phyloP scores from a whole-genome alignment of 2,888 invertebrate species.

The Tanytarsus gracilentus region DNA sequence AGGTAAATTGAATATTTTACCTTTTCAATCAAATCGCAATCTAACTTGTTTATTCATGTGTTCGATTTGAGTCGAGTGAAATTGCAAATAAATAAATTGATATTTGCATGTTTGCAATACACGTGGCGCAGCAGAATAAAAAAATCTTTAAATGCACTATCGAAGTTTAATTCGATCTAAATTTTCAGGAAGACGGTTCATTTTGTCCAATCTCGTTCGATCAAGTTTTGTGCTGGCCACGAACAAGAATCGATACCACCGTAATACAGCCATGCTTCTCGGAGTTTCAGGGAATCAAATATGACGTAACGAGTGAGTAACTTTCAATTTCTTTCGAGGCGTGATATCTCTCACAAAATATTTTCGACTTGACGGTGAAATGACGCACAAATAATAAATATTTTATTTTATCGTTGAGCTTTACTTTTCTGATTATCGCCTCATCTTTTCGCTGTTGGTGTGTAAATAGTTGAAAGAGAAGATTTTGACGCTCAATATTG shows the following conservation, averaged over 20 bases:
- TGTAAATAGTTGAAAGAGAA: too few relatives aligned
- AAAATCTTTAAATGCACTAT: not conserved
- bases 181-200: slow-evolving; percentile 30
- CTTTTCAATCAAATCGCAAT: too few relatives aligned
- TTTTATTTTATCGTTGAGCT: too few relatives aligned
- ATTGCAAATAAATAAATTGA: too few relatives aligned
- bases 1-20: slow-evolving; percentile 2
- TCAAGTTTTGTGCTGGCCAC: slow-evolving; percentile 74
- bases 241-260: slow-evolving; percentile 57
- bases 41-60: not conserved
- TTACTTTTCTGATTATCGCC: too few relatives aligned
- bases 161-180: not conserved
- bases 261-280: slow-evolving; percentile 69
- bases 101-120: too few relatives aligned
- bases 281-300: slow-evolving; percentile 65
- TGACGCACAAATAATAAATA: not conserved
- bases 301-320: slow-evolving; percentile 73
- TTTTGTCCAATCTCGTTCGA: slow-evolving; percentile 64
- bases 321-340: not conserved
- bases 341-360: too few relatives aligned
- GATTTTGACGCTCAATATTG: too few relatives aligned
- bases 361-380: too few relatives aligned
- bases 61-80: not conserved
- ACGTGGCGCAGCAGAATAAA: too few relatives aligned
- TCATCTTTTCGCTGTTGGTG: too few relatives aligned